Evolutionary conservation across 2,113 vertebrate genomes (phyloP), one percentile per base, ranked within the genome.

Genomic region (Taurulus bubalis): DNA sequence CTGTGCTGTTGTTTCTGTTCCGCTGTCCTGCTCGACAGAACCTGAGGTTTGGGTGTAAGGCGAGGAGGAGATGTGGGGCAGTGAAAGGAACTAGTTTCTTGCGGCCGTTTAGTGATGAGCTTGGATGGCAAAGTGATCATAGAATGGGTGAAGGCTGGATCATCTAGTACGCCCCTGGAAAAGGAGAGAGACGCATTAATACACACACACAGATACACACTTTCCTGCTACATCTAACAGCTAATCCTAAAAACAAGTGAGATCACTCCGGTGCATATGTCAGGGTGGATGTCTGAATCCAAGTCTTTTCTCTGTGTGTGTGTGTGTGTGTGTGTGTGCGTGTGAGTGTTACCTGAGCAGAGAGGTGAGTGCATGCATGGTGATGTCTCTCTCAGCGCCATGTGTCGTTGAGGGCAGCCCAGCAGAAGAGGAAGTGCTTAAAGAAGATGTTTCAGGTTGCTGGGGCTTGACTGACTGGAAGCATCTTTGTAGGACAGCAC

Each of bases 101-200:
- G 76, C 40, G 95, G 87, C 84, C 95, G 95, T 77, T 97, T 96
- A 0, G 95, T 93, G 16, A 94, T 81, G 20, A 95, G 91, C 22
- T 95, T 95, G 10, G 86, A 85, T 42, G 91, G 77, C 18, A 75
- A 85, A 64, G 88, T 89, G 28, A 62, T 32, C 73, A 97, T 81
- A 28, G 87, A 76, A 4, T 94, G 84, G 0, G 95, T 94, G 76
- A 99, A 97, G 74, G 90, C 86, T 40, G 89, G 77, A 11, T 97
- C 95, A 49, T 97, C 95, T 68, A 98, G 86, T 32, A 98, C 88
- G 55, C 89, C 91, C 55, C 98, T 99, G 79, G 11, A 49, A 71
- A n/a, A 26, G 14, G 3, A 72, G 10, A 14, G 18, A 47, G 20
- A 7, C 14, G 6, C 22, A 77, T 18, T 59, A 11, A 42, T 4